Conservation (phyloP, 1,140 invertebrate genomes). For the Dreissena polymorpha region DNA sequence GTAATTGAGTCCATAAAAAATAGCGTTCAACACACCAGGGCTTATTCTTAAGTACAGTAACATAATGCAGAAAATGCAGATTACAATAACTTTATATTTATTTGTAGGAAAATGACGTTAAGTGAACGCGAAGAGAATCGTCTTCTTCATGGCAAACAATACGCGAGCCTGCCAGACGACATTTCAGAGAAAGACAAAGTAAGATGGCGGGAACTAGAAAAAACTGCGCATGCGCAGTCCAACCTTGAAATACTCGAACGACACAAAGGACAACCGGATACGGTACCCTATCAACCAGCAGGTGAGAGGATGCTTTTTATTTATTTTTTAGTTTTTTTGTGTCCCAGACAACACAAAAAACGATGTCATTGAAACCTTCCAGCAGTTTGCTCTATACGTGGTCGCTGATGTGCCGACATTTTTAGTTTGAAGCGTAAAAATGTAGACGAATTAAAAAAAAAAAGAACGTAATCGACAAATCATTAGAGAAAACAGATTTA, state of each 20-base stretch:
- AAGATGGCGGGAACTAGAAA: conserved; percentile 69
- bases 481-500: too few relatives aligned
- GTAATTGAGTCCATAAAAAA: too few relatives aligned
- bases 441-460: too few relatives aligned
- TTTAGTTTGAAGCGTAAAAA: too few relatives aligned
- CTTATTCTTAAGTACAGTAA: too few relatives aligned
- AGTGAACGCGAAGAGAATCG: conserved; percentile 73
- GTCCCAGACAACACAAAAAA: background rate
- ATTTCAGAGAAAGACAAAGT: conserved; percentile 43
- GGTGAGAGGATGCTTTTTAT: conserved; percentile 7
- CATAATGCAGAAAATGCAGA: too few relatives aligned
- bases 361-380: too few relatives aligned
- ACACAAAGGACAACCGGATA: conserved; percentile 32
- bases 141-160: conserved; percentile 71
- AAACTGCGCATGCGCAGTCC: conserved; percentile 56
- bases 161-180: conserved; percentile 70
- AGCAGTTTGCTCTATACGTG: too few relatives aligned
- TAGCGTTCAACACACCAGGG: too few relatives aligned
- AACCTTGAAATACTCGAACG: conserved; percentile 58
- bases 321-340: background rate
- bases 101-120: conserved; percentile 71
- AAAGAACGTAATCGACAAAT: too few relatives aligned
- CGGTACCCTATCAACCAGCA: conserved; percentile 55
- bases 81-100: background rate
- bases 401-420: too few relatives aligned